phyloP scores from a whole-genome alignment of 1,140 invertebrate genomes.

The Geopemphigus sp. region DNA sequence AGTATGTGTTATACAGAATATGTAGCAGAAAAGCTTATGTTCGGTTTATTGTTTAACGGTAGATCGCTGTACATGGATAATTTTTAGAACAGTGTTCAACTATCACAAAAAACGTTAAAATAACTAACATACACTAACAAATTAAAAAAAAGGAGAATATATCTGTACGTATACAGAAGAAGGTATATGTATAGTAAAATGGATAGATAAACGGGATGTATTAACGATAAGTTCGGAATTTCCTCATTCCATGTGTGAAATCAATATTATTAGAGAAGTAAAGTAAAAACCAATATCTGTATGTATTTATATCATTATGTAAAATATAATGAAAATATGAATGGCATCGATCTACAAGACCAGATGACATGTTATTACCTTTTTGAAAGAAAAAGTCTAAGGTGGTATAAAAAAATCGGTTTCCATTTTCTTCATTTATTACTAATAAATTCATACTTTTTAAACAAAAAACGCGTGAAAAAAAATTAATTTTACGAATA shows the following conservation, averaged over 20 bases:
- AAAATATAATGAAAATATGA: constrained; percentile 51
- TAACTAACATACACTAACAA: constrained; percentile 51
- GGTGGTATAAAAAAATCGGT: constrained; percentile 50
- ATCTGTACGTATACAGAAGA: constrained; percentile 28
- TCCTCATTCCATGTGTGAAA: constrained; percentile 26
- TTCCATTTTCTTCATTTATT: constrained; percentile 45
- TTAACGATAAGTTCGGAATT: constrained; percentile 41
- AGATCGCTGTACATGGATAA: constrained; percentile 37
- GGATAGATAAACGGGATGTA: constrained; percentile 53
- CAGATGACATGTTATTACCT: constrained; percentile 35
- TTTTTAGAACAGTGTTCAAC: constrained; percentile 52
- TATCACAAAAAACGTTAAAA: constrained; percentile 51
- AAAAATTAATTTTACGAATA: constrained; percentile 47
- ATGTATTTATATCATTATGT: no score
- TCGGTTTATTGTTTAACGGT: constrained; percentile 22
- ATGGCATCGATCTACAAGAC: constrained; percentile 32
- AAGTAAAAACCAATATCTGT: constrained; percentile 44
- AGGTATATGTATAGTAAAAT: constrained; percentile 52
- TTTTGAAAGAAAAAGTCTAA: constrained; percentile 36
- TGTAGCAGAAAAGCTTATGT: constrained; percentile 10
- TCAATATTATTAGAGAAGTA: constrained; percentile 20
- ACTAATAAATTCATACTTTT: constrained; percentile 41
- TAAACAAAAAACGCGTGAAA: constrained; percentile 20
- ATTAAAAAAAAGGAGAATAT: constrained; percentile 50
- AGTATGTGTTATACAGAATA: constrained; percentile 19